Percentiles rank a stretch among this genome's conserved stretches.
These are phyloP conservation scores for Brachionus sp. DNA, from an alignment of 1,140 invertebrate genomes.

Conservation along the genomic window DNA sequence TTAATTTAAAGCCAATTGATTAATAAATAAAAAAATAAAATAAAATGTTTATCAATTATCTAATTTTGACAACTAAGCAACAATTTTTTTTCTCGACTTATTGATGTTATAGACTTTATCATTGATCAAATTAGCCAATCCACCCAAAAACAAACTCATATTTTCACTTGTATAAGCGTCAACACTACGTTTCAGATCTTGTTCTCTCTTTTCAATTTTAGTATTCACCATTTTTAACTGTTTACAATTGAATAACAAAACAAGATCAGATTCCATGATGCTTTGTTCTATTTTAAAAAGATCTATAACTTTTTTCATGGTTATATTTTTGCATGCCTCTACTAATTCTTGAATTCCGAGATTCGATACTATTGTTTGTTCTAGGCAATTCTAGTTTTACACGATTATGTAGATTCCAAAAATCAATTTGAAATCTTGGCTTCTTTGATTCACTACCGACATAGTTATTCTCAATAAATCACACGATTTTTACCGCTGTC, in stretches of 20 bases:
- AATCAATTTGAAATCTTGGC: background rate
- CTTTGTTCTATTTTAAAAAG: background rate
- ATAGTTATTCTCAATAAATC: slow-evolving; percentile 20
- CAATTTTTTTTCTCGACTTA: too few relatives aligned
- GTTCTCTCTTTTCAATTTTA: background rate
- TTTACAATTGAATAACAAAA: background rate
- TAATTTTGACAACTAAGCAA: too few relatives aligned
- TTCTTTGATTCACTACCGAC: background rate
- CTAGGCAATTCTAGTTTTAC: slow-evolving; percentile 1
- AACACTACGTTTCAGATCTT: background rate
- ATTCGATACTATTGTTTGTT: background rate
- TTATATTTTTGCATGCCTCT: background rate
- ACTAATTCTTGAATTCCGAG: background rate
- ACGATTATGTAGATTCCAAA: background rate
- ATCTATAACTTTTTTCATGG: background rate
- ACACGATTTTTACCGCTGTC: too few relatives aligned
- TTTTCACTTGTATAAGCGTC: background rate
- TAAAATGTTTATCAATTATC: too few relatives aligned
- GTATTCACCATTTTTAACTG: background rate
- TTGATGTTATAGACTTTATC: too few relatives aligned
- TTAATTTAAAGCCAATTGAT: too few relatives aligned
- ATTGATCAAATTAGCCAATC: too few relatives aligned
- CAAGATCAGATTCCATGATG: background rate
- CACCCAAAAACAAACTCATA: too few relatives aligned
- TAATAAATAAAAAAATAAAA: too few relatives aligned